Base-by-base conservation (phyloP, 2,797 vertebrate genomes). In the Heliangelus exortis region DNA sequence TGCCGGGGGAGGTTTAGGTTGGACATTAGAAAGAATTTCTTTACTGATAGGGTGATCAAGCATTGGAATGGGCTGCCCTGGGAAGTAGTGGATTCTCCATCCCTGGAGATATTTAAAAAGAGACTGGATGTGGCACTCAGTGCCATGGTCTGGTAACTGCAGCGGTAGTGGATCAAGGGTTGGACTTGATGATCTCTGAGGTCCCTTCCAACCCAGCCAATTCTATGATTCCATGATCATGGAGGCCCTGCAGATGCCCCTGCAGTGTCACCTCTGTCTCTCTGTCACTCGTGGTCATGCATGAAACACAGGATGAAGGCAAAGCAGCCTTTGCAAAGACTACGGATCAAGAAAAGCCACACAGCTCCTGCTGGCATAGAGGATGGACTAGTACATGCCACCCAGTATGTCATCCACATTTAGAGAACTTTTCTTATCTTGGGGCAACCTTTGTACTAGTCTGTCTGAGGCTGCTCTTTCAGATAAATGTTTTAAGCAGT, bases 281-380 rank as follows among this genome's bases (percentile, higher is more conserved):
- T 77, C 53, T n/a, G 6, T 8, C 39, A 25, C 20, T 20, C 14
- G 1, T 36, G n/a, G 36, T 11, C 69, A 26, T 28, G 28, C 31
- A 51, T 53, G 45, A 57, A 5, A n/a, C 1, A 3, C 9, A 57
- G 36, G 36, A 53, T 25, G 63, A 67, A 67, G 28, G 50, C 29
- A 62, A 81, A 74, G 20, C 4, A 43, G 47, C 4, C n/a, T 34
- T 89, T 67, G 33, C 41, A 63, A 67, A 91, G 21, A 5, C 1
- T 1, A 0, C 6, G 10, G 21, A 19, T 53, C 12, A 43, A 6
- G 7, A 59, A 89, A 93, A 67, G 15, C 3, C 28, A 12, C 0
- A 0, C 29, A 23, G 2, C 7, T 83, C 54, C 26, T 55, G 6
- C 8, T 25, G 25, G 4, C n/a, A 58, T 17, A 76, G 28, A 17